A percentile compares a stretch with the other conserved stretches of the same genome.
Conservation (phyloP, 2,113 vertebrate genomes). For the Cebidichthys violaceus region DNA sequence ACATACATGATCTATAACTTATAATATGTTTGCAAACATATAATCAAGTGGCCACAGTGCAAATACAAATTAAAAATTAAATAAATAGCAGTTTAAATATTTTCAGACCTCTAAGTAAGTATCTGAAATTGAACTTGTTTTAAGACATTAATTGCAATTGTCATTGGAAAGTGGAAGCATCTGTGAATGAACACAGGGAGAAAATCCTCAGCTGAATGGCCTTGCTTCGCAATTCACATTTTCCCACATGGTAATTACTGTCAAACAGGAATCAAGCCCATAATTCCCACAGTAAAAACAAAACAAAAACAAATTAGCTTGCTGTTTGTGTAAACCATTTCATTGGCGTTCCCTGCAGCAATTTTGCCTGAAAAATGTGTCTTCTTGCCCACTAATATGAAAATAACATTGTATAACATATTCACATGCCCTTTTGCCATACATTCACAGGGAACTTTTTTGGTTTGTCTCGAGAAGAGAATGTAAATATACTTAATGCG, state of each 20-base stretch:
- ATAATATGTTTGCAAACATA: conserved; percentile 1
- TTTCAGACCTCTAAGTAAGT: neutral
- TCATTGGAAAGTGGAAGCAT: conserved; percentile 1
- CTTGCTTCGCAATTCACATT: neutral
- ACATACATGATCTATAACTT: neutral
- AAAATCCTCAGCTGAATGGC: neutral
- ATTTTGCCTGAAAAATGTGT: conserved; percentile 47
- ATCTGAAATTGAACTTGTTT: neutral
- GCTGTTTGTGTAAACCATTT: neutral
- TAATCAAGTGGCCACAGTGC: neutral
- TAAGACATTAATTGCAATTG: neutral
- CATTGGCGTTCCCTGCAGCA: neutral
- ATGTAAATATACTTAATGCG: conserved; percentile 40
- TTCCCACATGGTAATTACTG: neutral
- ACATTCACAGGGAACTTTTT: neutral
- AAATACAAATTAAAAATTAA: neutral
- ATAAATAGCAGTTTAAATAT: neutral
- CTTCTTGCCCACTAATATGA: neutral
- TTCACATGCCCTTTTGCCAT: neutral
- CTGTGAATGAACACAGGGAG: neutral
- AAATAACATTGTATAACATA: neutral
- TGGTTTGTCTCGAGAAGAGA: conserved; percentile 33
- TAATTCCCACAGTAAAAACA: conserved; percentile 4
- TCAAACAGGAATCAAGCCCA: conserved; percentile 9
- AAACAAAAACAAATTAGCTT: neutral